These are phyloP conservation scores for Neopelma chrysocephalum DNA, from an alignment of 2,797 vertebrate genomes.

Conservation along the genomic window DNA sequence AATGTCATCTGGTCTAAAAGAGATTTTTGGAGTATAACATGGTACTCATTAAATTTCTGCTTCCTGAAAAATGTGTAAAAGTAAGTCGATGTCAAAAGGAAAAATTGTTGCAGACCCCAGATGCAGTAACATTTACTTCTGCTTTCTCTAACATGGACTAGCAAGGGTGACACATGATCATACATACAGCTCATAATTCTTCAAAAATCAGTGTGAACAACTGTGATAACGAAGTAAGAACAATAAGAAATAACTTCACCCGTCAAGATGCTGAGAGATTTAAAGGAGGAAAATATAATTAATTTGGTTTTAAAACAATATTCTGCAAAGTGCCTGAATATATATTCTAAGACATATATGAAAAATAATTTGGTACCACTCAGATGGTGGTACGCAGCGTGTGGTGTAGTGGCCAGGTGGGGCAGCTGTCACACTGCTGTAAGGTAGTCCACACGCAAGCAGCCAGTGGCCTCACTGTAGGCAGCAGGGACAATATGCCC, in stretches of 20 bases:
- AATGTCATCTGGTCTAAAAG: neutral
- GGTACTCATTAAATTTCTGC: neutral
- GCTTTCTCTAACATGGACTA: neutral
- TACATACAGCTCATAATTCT: neutral
- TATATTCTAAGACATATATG: neutral
- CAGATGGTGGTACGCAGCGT: neutral
- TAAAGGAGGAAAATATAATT: neutral
- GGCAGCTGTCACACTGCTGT: neutral
- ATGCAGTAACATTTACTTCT: neutral
- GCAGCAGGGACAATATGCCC: neutral
- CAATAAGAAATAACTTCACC: neutral
- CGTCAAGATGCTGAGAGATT: neutral
- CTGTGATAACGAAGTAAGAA: neutral
- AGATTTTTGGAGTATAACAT: neutral
- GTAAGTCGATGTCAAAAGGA: neutral
- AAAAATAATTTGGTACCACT: neutral
- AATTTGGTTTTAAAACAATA: neutral
- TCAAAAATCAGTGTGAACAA: neutral
- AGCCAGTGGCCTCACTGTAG: neutral
- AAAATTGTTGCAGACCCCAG: neutral
- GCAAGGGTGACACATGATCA: neutral
- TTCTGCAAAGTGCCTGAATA: neutral
- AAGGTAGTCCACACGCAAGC: neutral
- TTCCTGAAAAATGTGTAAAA: slow-evolving; percentile 20
- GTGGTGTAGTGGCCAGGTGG: neutral